These are phyloP conservation scores for Ornithorhynchus anatinus DNA, from an alignment of 2,113 vertebrate genomes.

Conservation along the genomic window DNA sequence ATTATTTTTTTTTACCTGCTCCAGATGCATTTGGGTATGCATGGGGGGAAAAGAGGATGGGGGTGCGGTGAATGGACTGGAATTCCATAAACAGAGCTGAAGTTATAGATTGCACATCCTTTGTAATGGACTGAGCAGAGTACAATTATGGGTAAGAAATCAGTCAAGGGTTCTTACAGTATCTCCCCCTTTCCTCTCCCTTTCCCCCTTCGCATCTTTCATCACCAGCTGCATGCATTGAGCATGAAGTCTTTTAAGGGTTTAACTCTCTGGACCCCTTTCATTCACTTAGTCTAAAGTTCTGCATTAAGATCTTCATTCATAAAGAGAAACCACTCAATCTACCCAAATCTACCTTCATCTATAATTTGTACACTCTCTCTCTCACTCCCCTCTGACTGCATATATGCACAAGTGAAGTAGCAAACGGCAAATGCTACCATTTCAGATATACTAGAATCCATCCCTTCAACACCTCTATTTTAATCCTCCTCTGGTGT, in stretches of 20 bases:
- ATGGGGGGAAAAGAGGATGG: background rate
- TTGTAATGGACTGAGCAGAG: constrained; percentile 11
- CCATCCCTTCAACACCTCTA: constrained; percentile 14
- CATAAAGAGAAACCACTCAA: constrained; percentile 16
- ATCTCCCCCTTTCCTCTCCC: background rate
- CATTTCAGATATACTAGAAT: constrained; percentile 16
- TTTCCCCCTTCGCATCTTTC: background rate
- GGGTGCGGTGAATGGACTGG: constrained; percentile 25
- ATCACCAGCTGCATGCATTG: too few species aligned
- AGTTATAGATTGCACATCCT: constrained; percentile 10
- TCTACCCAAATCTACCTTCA: constrained; percentile 24
- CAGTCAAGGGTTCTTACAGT: constrained; percentile 15
- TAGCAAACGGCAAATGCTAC: constrained; percentile 27
- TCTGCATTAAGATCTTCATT: constrained; percentile 24
- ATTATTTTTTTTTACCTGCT: background rate
- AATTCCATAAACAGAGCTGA: constrained; percentile 16
- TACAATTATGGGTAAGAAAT: background rate
- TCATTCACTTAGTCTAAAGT: constrained; percentile 33
- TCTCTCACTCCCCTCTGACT: too few species aligned
- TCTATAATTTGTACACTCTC: constrained; percentile 20
- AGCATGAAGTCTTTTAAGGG: background rate
- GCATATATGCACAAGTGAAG: background rate
- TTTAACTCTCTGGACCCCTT: constrained; percentile 52
- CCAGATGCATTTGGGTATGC: background rate
- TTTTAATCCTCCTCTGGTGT: constrained; percentile 20